Base-by-base conservation (phyloP, 2,113 vertebrate species). In the Limanda limanda region DNA sequence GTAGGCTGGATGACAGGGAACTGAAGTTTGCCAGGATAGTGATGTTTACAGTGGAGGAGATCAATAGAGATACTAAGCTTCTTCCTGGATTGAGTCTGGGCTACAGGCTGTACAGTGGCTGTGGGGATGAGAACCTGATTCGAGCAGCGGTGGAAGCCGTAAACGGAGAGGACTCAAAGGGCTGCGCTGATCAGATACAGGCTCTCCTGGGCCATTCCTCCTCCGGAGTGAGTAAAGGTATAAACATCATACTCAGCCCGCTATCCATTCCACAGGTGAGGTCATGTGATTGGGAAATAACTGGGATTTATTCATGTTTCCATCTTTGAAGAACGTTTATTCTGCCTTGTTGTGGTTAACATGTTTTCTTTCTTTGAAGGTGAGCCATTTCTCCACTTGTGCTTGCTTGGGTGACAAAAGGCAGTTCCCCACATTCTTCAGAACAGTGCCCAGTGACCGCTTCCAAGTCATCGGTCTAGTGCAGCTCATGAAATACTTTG, bases 31-130 rank as follows among this genome's bases (percentile, higher is more conserved):
- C 79, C 57, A 78, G 78, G 17, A 90, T 78, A 12, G 25, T 92
- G 62, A 92, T 89, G 17, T 94, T 92, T 62, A 86, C 91, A 10
- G 75, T 91, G 56, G 87, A 91, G 12, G 86, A 93, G 77, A 92
- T 92, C 69, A 92, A 92, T 70, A 86, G 60, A 71, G 76, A 90
- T 51, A 3, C 54, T 5, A 25, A 66, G 4, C 77, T 93, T 6
- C 86, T 93, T 56, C 89, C 88, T 3, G 87, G 86, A 37, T 54
- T 91, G 47, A 91, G n/a, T 23, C 68, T 93, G 48, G 89, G 92
- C 42, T 93, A 93, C 58, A 86, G 66, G 24, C 37, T 92, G 40
- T 92, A 76, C 60, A 82, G 88, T 1, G 86, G 86, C 68, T 92
- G 89, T 57, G 91, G 89, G 21, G 69, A 37, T 40, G 75, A 78